Conservation (phyloP, 2,888 invertebrate species). For the Caenorhabditis becei region DNA sequence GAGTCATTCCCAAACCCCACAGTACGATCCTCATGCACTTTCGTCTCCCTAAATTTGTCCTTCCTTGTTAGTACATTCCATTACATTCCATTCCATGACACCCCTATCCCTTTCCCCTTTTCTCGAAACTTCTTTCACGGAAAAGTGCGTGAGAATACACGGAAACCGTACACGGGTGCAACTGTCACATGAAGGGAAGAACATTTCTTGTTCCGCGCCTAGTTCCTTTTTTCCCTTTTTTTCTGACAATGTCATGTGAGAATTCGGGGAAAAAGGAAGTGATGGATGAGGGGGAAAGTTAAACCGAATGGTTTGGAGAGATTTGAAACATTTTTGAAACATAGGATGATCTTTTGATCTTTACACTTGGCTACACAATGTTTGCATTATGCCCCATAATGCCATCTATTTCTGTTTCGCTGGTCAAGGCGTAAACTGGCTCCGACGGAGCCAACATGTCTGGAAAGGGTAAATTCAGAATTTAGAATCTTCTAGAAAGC, state of each 20-base stretch:
- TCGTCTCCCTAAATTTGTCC: no score
- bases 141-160: constrained; percentile 23
- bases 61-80: background rate
- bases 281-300: background rate
- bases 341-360: no score
- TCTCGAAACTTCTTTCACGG: background rate
- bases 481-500: no score
- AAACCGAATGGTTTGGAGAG: background rate
- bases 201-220: constrained; percentile 2
- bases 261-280: background rate
- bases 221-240: background rate
- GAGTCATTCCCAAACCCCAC: background rate
- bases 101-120: no score
- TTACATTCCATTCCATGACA: background rate
- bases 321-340: no score
- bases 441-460: no score
- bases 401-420: no score
- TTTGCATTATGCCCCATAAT: no score
- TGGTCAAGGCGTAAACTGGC: no score
- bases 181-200: background rate
- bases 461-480: no score
- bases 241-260: constrained; percentile 2
- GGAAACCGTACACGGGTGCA: background rate
- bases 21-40: background rate
- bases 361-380: no score